phyloP scores from a whole-genome alignment of 2,888 invertebrate genomes.

The Bruchidius siliquastri region DNA sequence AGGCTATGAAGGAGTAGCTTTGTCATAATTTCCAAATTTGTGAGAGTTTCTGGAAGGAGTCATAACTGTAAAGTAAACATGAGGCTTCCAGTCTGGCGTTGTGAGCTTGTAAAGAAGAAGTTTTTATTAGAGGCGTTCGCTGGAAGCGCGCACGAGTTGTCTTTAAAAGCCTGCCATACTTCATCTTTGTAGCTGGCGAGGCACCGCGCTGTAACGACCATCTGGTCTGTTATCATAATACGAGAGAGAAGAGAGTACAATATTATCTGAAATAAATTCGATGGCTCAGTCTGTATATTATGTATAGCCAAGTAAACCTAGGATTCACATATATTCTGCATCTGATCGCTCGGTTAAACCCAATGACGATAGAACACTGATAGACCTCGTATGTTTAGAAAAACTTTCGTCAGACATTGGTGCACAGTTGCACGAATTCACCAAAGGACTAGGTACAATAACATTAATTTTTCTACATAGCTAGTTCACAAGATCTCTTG shows the following conservation, averaged over 20 bases:
- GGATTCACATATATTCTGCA: not conserved
- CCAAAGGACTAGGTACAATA: too few species aligned
- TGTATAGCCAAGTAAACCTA: not conserved
- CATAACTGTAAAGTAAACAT: not conserved
- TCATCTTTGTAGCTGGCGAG: slow-evolving; percentile 17
- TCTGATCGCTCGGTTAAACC: too few species aligned
- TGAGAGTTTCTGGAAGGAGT: not conserved
- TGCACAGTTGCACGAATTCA: too few species aligned
- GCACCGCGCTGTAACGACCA: slow-evolving; percentile 34
- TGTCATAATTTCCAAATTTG: not conserved
- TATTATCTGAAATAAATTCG: slow-evolving; percentile 23
- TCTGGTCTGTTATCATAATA: slow-evolving; percentile 38
- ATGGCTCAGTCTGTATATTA: not conserved
- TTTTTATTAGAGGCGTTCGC: not conserved
- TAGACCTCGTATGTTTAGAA: too few species aligned
- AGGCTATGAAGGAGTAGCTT: not conserved
- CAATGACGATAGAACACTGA: too few species aligned
- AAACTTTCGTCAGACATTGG: too few species aligned
- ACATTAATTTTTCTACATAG: too few species aligned
- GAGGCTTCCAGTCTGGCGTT: not conserved
- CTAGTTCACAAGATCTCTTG: too few species aligned
- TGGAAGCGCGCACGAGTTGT: not conserved
- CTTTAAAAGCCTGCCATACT: slow-evolving; percentile 18
- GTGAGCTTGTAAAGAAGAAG: not conserved
- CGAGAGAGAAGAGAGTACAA: slow-evolving; percentile 25